These are phyloP conservation scores for Pelmatolapia mariae DNA, from an alignment of 2,113 vertebrate genomes.

Conservation along the genomic window DNA sequence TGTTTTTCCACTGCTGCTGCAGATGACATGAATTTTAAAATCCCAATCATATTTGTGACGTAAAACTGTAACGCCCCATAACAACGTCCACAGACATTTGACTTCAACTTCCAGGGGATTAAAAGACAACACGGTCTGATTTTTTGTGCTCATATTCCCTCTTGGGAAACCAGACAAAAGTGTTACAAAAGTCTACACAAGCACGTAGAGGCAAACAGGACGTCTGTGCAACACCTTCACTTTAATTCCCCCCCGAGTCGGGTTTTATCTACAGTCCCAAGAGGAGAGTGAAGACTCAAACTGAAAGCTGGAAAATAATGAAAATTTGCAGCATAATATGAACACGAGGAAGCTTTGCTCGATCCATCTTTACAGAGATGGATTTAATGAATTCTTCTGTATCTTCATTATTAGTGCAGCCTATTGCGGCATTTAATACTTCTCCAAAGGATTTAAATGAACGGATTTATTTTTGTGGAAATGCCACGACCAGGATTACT, in stretches of 20 bases:
- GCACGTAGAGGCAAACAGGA: background rate
- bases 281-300: background rate
- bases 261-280: background rate
- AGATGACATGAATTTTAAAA: background rate
- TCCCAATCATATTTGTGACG: background rate
- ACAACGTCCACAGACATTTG: background rate
- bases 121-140: background rate
- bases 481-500: background rate
- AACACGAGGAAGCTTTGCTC: background rate
- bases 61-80: background rate
- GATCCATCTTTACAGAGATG: background rate
- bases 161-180: background rate
- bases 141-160: background rate
- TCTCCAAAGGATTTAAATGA: slow-evolving; percentile 2
- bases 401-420: background rate
- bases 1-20: background rate
- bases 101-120: background rate
- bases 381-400: background rate
- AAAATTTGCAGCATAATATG: background rate
- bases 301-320: background rate
- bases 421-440: background rate
- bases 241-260: background rate
- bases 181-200: slow-evolving; percentile 1
- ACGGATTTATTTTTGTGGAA: background rate
- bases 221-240: background rate